These are phyloP conservation scores for Trichopoda pennipes DNA, from an alignment of 2,888 invertebrate species.

Conservation along the genomic window DNA sequence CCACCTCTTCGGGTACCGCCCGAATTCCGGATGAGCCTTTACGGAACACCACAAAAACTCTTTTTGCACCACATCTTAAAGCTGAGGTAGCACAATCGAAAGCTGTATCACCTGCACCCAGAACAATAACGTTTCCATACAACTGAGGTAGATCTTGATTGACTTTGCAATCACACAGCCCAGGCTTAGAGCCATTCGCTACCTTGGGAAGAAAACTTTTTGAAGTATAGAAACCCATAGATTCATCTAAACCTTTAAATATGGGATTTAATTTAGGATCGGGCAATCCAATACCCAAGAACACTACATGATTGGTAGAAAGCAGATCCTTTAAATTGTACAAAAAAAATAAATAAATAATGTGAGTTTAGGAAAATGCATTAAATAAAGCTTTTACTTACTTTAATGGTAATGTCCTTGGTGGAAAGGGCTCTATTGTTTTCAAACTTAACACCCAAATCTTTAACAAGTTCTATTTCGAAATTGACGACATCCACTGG, in stretches of 20 bases:
- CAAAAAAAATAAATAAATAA: constrained; percentile 67
- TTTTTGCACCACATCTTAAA: constrained; percentile 94
- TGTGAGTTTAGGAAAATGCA: neutral
- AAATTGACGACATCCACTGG: constrained; percentile 96
- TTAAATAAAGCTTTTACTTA: constrained; percentile 74
- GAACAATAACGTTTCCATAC: constrained; percentile 91
- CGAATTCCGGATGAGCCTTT: constrained; percentile 96
- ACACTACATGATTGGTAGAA: constrained; percentile 88
- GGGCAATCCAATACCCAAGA: constrained; percentile 93
- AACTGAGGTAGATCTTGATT: constrained; percentile 86
- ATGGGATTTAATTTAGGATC: constrained; percentile 91
- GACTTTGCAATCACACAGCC: constrained; percentile 90
- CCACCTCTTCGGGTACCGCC: constrained; percentile 99
- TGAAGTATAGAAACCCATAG: constrained; percentile 96
- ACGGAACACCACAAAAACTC: constrained; percentile 96
- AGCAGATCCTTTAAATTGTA: constrained; percentile 83
- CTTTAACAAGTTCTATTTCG: constrained; percentile 94
- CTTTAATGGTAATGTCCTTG: constrained; percentile 87
- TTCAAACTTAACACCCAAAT: constrained; percentile 94
- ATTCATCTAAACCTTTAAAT: constrained; percentile 87
- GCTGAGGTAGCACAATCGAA: constrained; percentile 99
- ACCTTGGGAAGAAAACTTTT: constrained; percentile 96
- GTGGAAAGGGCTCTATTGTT: constrained; percentile 87
- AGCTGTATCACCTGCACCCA: constrained; percentile 99
- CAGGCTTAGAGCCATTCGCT: constrained; percentile 93